These are phyloP conservation scores for Anabas testudineus DNA, from an alignment of 2,797 vertebrate species.

Conservation along the genomic window DNA sequence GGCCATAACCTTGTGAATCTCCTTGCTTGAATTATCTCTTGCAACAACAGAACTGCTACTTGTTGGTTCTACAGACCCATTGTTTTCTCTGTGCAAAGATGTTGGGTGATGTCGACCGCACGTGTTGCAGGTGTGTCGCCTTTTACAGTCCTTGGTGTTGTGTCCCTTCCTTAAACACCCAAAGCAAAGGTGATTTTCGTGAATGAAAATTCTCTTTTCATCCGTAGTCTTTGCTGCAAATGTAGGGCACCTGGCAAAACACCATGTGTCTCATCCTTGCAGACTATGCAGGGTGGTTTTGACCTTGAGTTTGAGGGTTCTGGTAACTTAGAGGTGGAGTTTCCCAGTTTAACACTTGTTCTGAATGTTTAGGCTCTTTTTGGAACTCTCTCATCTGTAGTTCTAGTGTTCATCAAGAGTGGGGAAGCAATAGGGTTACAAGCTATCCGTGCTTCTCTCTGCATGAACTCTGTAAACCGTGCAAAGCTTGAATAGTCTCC, in stretches of 20 bases:
- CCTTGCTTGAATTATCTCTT: slow-evolving; percentile 1
- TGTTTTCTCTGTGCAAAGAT: slow-evolving; percentile 34
- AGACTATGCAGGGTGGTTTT: slow-evolving; percentile 37
- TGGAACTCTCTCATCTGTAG: slow-evolving; percentile 8
- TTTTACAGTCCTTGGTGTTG: slow-evolving; percentile 50
- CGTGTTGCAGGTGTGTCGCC: slow-evolving; percentile 21
- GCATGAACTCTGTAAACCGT: slow-evolving; percentile 37
- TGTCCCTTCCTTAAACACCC: slow-evolving; percentile 51
- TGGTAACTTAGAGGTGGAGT: neutral
- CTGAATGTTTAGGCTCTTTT: slow-evolving; percentile 36
- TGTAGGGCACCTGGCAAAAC: slow-evolving; percentile 36
- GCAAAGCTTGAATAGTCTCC: too few species aligned
- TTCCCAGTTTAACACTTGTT: slow-evolving; percentile 27
- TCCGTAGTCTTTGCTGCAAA: slow-evolving; percentile 30
- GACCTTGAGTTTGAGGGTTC: neutral
- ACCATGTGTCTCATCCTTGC: slow-evolving; percentile 32
- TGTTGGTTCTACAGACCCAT: neutral
- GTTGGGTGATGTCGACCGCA: slow-evolving; percentile 49
- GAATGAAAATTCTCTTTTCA: slow-evolving; percentile 35
- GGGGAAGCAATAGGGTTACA: slow-evolving; percentile 49
- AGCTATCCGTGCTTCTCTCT: slow-evolving; percentile 29
- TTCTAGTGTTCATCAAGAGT: neutral
- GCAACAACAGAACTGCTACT: neutral
- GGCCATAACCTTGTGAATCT: slow-evolving; percentile 20
- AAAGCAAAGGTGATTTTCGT: slow-evolving; percentile 37